Conservation (phyloP, 1,140 invertebrate genomes). For the Pseudomyrmex gracilis region DNA sequence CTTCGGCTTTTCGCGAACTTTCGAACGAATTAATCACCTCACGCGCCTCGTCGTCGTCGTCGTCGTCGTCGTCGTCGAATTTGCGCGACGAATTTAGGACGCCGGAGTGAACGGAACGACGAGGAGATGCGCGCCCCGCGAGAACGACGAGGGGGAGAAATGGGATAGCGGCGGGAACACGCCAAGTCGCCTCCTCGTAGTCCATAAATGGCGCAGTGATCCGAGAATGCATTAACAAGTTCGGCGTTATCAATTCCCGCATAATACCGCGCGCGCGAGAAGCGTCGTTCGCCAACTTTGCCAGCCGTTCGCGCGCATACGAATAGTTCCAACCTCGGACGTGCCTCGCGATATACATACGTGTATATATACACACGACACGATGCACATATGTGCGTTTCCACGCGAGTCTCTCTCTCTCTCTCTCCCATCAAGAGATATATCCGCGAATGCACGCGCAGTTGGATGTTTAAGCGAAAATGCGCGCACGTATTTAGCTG, state of each 20-base stretch:
- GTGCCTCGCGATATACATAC: slow-evolving; percentile 28
- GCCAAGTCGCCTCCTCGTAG: slow-evolving; percentile 53
- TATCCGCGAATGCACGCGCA: background rate
- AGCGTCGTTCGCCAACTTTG: slow-evolving; percentile 72
- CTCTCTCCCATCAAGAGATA: slow-evolving; percentile 4
- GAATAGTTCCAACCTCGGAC: slow-evolving; percentile 37
- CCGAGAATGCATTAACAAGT: slow-evolving; percentile 81
- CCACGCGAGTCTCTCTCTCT: slow-evolving; percentile 52
- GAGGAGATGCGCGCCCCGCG: background rate
- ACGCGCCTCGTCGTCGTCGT: slow-evolving; percentile 21
- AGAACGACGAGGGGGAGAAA: background rate
- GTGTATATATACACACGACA: slow-evolving; percentile 14
- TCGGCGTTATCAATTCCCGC: slow-evolving; percentile 79
- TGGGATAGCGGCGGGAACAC: slow-evolving; percentile 1
- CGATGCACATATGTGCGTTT: background rate
- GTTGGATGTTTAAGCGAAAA: too few species aligned
- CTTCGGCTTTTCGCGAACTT: slow-evolving; percentile 64
- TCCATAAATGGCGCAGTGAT: slow-evolving; percentile 76
- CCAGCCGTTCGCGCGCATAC: slow-evolving; percentile 54
- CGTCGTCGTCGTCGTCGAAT: background rate
- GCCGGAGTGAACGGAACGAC: background rate
- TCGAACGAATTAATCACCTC: slow-evolving; percentile 69
- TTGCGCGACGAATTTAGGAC: slow-evolving; percentile 60
- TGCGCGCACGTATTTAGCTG: too few species aligned
- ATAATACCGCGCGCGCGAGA: slow-evolving; percentile 70